Evolutionary conservation across 2,113 vertebrate genomes (phyloP).

Genomic region (Garra rufa): DNA sequence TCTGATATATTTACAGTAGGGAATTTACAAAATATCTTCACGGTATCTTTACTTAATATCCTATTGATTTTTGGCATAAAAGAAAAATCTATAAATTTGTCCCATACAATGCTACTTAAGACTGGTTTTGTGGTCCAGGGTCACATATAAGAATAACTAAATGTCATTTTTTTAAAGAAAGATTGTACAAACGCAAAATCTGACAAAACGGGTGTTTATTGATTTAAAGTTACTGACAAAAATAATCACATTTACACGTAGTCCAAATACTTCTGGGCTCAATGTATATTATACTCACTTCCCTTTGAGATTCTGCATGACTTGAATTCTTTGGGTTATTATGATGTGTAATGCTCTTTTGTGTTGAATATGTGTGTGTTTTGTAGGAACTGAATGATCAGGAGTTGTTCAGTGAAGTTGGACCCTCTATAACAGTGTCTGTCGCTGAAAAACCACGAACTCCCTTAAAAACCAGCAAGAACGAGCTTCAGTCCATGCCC

Average conservation of each 20-base stretch:
- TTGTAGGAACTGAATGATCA: slow-evolving; percentile 82
- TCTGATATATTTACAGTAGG: too few species aligned
- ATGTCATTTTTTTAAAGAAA: background rate
- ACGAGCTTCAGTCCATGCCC: slow-evolving; percentile 78
- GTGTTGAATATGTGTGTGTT: slow-evolving; percentile 53
- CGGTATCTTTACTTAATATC: too few species aligned
- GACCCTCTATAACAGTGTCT: slow-evolving; percentile 80
- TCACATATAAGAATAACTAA: background rate
- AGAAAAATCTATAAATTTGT: too few species aligned
- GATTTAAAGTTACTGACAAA: background rate
- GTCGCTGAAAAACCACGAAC: slow-evolving; percentile 86
- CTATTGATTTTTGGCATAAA: too few species aligned
- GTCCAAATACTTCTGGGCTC: background rate
- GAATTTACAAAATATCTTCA: too few species aligned
- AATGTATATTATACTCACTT: background rate
- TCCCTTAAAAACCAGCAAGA: slow-evolving; percentile 83
- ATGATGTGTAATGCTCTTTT: slow-evolving; percentile 34
- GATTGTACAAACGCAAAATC: background rate
- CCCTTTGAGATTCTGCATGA: background rate
- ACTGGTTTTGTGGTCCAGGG: too few species aligned
- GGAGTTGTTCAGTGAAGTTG: slow-evolving; percentile 79
- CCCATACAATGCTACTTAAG: too few species aligned
- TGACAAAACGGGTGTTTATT: background rate
- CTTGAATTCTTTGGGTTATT: background rate
- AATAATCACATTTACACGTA: background rate